Percentiles rank a stretch among this genome's conserved stretches.
Conservation (phyloP, 1,140 invertebrate genomes). For the Chrysopa pallens region DNA sequence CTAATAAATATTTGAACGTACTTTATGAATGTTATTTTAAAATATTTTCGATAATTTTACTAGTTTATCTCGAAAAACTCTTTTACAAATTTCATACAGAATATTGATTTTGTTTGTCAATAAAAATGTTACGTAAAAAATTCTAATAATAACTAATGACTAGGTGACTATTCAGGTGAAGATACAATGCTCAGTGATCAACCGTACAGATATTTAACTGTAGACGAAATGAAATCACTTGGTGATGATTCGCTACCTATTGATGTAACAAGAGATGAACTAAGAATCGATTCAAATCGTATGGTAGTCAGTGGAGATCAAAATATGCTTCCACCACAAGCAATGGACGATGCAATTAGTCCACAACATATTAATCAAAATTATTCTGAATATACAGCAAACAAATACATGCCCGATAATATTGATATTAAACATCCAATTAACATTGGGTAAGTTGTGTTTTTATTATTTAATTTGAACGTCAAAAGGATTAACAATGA, state of each 20-base stretch:
- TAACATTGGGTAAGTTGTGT: slow-evolving; percentile 49
- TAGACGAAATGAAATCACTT: slow-evolving; percentile 86
- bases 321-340: slow-evolving; percentile 27
- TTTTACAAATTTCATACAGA: no score
- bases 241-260: slow-evolving; percentile 86
- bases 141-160: no score
- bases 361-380: slow-evolving; percentile 39
- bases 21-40: no score
- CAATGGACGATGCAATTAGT: slow-evolving; percentile 40
- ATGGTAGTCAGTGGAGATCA: slow-evolving; percentile 26
- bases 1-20: no score
- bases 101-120: no score
- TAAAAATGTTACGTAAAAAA: no score
- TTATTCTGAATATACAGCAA: slow-evolving; percentile 28
- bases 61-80: no score
- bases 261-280: slow-evolving; percentile 76
- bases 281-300: slow-evolving; percentile 39
- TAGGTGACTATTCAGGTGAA: slow-evolving; percentile 39
- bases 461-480: slow-evolving; percentile 6
- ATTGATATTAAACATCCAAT: slow-evolving; percentile 51
- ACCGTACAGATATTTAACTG: slow-evolving; percentile 78
- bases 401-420: slow-evolving; percentile 37
- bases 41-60: no score
- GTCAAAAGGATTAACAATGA: no score
- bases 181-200: slow-evolving; percentile 79